A percentile compares a stretch with the other conserved stretches of the same genome.
phyloP scores from a whole-genome alignment of 2,797 vertebrate species.

The Geotrypetes seraphini region DNA sequence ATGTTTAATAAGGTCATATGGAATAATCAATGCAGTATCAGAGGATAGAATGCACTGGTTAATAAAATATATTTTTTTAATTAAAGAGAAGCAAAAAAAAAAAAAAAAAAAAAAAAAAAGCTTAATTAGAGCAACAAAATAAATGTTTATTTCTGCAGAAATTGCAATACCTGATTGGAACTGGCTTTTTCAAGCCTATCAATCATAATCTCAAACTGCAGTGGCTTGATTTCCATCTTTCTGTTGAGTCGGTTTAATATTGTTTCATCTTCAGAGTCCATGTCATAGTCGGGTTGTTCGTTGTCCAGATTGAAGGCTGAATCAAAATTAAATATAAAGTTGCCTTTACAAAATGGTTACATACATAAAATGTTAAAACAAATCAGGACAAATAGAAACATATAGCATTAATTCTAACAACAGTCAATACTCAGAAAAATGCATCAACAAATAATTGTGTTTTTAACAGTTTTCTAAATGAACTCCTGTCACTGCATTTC shows the following conservation, averaged over 20 bases:
- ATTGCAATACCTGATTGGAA: constrained; percentile 72
- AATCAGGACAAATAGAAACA: too few species aligned
- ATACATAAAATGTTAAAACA: too few species aligned
- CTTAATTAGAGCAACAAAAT: background rate
- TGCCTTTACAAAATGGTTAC: too few species aligned
- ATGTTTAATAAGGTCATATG: background rate
- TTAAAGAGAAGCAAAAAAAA: too few species aligned
- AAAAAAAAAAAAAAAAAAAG: background rate
- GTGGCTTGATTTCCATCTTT: constrained; percentile 85
- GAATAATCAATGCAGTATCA: constrained; percentile 2
- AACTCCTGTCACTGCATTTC: too few species aligned
- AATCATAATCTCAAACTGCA: constrained; percentile 91
- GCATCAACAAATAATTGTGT: too few species aligned
- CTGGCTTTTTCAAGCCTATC: constrained; percentile 88
- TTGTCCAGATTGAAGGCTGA: constrained; percentile 79
- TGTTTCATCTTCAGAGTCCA: constrained; percentile 90
- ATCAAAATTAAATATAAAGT: too few species aligned
- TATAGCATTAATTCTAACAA: too few species aligned
- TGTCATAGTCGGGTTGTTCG: constrained; percentile 87
- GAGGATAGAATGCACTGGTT: constrained; percentile 2
- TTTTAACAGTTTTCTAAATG: too few species aligned
- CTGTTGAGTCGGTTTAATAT: constrained; percentile 82
- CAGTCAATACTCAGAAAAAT: too few species aligned
- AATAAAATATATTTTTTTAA: constrained; percentile 3
- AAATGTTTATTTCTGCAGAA: background rate